Base-by-base conservation (phyloP, 2,888 invertebrate species). In the Lithophane socia region DNA sequence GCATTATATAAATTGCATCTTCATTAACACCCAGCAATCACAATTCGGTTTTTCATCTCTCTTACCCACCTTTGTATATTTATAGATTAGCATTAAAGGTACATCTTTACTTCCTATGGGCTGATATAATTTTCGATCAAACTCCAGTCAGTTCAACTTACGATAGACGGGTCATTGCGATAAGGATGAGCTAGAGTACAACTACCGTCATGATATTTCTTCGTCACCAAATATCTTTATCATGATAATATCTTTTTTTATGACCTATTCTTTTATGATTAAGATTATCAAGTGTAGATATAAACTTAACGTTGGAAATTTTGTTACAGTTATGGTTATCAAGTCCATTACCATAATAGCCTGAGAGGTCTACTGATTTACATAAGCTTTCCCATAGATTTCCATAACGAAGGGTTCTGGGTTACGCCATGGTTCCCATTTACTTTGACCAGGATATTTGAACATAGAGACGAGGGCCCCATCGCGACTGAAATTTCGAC, bases 341-440 rank as follows among this genome's bases (percentile, higher is more conserved):
- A 73, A 73, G 18, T 54, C n/a, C 29, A 78, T 73, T 73, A 60
- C 29, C 63, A 60, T 67, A 29, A 77, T 47, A 74, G n/a, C 21
- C 49, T 24, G 29, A 37, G 37, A 71, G 29, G 49, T 49, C 54
- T 49, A 12, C 56, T 16, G 44, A 75, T 83, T 79, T 73, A 66
- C 75, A 70, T 75, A 79, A 73, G 63, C 65, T 75, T 66, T 49
- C 16, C 13, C 52, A 73, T 73, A 54, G 65, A 79, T 83, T 83
- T 75, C 66, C 79, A 70, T 75, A 75, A 49, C 63, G 72, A 70
- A 75, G 52, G 65, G n/a, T 61, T 64, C 37, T 60, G 24, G 37
- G 58, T 58, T 29, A 60, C 64, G 42, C 37, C 56, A 68, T 73
- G 65, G 60, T 42, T 72, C 10, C 42, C 24, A 24, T 72, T 56